These are phyloP conservation scores for Glaucomys volans DNA, from an alignment of 2,113 vertebrate species.

Conservation along the genomic window DNA sequence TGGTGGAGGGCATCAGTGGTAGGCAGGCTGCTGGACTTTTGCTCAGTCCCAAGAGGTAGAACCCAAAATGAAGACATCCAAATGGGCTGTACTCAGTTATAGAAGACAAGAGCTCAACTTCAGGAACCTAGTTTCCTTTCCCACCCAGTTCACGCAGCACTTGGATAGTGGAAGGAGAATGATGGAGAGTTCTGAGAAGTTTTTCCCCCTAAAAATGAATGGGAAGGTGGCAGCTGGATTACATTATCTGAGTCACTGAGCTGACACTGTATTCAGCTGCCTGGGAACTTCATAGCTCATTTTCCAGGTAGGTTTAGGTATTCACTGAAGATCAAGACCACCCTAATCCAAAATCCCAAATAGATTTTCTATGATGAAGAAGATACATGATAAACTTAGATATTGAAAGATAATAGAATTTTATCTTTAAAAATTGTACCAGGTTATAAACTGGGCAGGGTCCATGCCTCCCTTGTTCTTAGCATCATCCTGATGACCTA, in stretches of 20 bases:
- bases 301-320: background rate
- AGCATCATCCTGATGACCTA: background rate
- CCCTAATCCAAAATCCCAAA: background rate
- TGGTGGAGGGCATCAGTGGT: accelerated
- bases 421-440: background rate
- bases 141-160: no score
- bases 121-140: background rate
- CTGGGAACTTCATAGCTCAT: background rate
- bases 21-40: background rate
- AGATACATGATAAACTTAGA: background rate
- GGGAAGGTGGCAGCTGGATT: background rate
- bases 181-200: background rate
- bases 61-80: background rate
- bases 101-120: background rate
- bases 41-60: background rate
- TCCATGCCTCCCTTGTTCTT: background rate
- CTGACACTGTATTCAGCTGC: background rate
- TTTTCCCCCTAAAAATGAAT: background rate
- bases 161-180: background rate
- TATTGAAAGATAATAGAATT: background rate
- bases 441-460: background rate
- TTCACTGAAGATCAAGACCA: background rate
- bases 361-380: background rate
- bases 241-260: background rate
- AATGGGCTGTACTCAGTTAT: background rate